phyloP scores from a whole-genome alignment of 2,888 invertebrate genomes.

The Auanema sp. region DNA sequence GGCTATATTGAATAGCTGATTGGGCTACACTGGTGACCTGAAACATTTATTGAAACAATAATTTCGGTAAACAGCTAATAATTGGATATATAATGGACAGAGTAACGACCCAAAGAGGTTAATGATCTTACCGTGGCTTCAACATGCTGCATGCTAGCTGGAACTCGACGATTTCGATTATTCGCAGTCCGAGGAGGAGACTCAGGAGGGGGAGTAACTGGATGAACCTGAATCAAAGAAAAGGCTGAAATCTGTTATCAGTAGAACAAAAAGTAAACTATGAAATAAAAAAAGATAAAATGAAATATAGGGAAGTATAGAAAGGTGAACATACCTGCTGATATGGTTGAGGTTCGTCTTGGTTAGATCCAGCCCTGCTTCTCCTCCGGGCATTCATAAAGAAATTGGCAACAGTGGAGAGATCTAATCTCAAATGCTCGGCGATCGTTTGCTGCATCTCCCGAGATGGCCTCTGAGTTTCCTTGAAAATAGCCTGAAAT shows the following conservation, averaged over 20 bases:
- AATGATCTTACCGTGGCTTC: constrained; percentile 19
- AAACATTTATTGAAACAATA: not conserved
- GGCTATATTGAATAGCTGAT: constrained; percentile 16
- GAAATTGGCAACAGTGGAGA: constrained; percentile 79
- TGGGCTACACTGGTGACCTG: constrained; percentile 22
- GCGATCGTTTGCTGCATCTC: constrained; percentile 64
- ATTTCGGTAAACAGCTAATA: not conserved
- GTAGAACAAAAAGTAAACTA: not conserved
- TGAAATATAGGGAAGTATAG: no score
- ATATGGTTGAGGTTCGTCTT: constrained; percentile 46
- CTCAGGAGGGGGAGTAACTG: constrained; percentile 33
- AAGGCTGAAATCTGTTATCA: not conserved
- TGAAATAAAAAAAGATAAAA: not conserved
- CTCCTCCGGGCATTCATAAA: constrained; percentile 99
- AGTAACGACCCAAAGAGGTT: not conserved
- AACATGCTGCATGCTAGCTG: constrained; percentile 23
- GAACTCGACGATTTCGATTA: constrained; percentile 11
- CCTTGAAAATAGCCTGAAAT: constrained; percentile 63
- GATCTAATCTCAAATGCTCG: constrained; percentile 60
- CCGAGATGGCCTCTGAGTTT: constrained; percentile 62
- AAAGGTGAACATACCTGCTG: constrained; percentile 36
- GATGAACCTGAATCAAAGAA: constrained; percentile 22
- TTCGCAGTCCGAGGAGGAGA: constrained; percentile 21
- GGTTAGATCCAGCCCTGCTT: constrained; percentile 59
- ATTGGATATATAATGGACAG: not conserved